Evolutionary conservation across 1,140 invertebrate species (phyloP), one percentile per base, ranked within the genome.

Genomic region (Drosophila lacteicornis): DNA sequence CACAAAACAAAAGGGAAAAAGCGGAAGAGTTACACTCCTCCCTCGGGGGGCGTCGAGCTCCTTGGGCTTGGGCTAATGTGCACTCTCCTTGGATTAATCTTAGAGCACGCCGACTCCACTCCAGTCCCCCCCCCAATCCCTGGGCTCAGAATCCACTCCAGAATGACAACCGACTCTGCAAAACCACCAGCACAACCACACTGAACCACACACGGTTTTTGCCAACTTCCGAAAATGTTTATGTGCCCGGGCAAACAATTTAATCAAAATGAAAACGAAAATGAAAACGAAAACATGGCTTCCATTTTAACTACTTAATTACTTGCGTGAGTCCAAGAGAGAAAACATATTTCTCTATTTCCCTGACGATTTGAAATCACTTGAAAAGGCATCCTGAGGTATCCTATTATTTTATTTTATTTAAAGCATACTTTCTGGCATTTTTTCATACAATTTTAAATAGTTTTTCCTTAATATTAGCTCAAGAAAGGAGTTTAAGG

Each of bases 11-110:
- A 50, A 40, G 22, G 27, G 27, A 42, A 13, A 13, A 33, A 43
- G 45, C 38, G 25, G 66, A 57, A 59, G 69, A 62, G 59, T 63
- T 58, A 60, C 19, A 61, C 27, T n/a, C 27, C 11, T 27, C 38
- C 58, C 67, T 69, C 11, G 13, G 40, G 45, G 58, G 38, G 19
- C 36, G 13, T 22, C n/a, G 59, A 65, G 53, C 73, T 75, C 58
- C 73, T 60, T 73, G 57, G 69, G 56, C 73, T 60, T 73, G 57
- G 69, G 56, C 67, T 59, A 63, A 67, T 67, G 65, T 33, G 59
- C 59, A 33, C 63, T 67, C 43, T 17, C 22, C 33, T 47, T 67
- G 47, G 55, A 45, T 50, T 63, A 75, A 75, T 75, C 71, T 57
- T 58, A 15, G 46, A 45, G 46, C 70, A 57, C 59, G 46, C 57